Percentiles rank a stretch among this genome's conserved stretches.
These are phyloP conservation scores for Dicranocentrus wangi DNA, from an alignment of 2,888 invertebrate genomes.

Conservation along the genomic window DNA sequence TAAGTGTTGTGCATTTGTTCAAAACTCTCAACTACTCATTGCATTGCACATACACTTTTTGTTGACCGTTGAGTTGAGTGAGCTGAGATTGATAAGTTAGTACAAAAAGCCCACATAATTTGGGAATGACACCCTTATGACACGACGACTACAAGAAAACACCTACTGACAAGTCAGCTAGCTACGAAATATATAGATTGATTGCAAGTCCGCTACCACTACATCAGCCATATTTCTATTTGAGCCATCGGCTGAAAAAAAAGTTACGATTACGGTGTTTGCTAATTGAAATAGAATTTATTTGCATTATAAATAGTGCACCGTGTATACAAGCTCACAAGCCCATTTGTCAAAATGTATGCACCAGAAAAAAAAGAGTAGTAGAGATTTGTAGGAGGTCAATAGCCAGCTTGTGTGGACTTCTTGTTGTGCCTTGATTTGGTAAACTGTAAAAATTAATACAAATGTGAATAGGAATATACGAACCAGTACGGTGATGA, in stretches of 20 bases:
- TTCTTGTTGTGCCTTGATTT: conserved; percentile 6
- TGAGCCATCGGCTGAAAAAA: too few species aligned
- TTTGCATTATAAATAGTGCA: conserved; percentile 18
- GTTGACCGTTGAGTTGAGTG: too few species aligned
- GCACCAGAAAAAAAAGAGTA: neutral
- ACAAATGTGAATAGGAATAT: conserved; percentile 19
- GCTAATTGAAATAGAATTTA: conserved; percentile 16
- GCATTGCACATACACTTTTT: too few species aligned
- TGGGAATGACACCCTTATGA: neutral
- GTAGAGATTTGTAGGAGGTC: conserved; percentile 45
- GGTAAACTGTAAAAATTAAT: conserved; percentile 1
- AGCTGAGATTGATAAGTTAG: too few species aligned
- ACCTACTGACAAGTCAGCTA: neutral
- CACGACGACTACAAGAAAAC: too few species aligned
- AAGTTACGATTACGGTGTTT: too few species aligned
- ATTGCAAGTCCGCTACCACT: too few species aligned
- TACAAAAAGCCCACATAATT: neutral
- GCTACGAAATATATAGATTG: too few species aligned
- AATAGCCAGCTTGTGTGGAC: conserved; percentile 37
- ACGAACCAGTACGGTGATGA: too few species aligned
- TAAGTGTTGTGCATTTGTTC: too few species aligned
- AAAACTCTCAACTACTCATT: too few species aligned
- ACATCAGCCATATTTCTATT: too few species aligned
- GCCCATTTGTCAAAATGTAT: conserved; percentile 1
- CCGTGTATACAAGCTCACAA: neutral